Evolutionary conservation across 2,113 vertebrate genomes (phyloP).

Genomic region (Dipodomys ordii): DNA sequence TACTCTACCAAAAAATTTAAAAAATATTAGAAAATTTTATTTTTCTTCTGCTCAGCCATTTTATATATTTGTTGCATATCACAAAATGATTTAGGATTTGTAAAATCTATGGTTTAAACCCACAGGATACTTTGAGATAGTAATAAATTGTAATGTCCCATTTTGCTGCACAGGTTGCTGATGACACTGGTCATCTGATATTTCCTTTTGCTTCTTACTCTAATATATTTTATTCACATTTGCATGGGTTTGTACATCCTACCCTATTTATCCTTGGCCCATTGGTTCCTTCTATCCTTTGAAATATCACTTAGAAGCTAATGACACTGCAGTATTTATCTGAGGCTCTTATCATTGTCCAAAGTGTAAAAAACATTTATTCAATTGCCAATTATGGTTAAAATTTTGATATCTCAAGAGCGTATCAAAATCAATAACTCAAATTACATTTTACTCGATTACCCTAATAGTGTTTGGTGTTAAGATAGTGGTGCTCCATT

Average conservation of each 20-base stretch:
- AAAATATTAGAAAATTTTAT: not conserved
- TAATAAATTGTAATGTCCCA: not conserved
- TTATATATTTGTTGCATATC: not conserved
- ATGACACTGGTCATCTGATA: not conserved
- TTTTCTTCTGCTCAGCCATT: not conserved
- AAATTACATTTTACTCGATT: not conserved
- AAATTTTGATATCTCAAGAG: not conserved
- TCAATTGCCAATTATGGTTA: not conserved
- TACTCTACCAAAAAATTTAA: not conserved
- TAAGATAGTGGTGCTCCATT: not conserved
- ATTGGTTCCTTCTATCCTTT: not conserved
- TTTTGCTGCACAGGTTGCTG: not conserved
- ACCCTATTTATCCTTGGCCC: not conserved
- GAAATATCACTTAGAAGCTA: not conserved
- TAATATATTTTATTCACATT: not conserved
- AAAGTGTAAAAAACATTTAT: slow-evolving; percentile 23
- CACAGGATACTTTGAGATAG: not conserved
- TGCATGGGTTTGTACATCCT: not conserved
- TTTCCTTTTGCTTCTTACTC: not conserved
- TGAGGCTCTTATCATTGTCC: not conserved
- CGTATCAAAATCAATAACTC: not conserved
- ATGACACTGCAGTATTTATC: not conserved
- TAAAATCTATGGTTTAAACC: not conserved
- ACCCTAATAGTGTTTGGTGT: not conserved
- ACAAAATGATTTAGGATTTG: not conserved